Base-by-base conservation (phyloP, 2,113 vertebrate genomes). In the Cochlearius cochlearius region DNA sequence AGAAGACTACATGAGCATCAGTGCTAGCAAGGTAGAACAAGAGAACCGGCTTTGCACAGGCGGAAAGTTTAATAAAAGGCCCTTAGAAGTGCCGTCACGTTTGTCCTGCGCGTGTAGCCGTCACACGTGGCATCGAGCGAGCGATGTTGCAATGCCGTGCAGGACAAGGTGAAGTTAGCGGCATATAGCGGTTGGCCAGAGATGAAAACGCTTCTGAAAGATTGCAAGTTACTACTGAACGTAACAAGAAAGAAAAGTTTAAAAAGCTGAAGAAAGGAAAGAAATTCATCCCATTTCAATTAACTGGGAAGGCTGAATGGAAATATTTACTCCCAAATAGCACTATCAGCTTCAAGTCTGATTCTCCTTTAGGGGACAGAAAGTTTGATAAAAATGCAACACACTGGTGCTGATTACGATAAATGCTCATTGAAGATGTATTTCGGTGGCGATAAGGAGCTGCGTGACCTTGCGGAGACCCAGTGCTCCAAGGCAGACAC, bases 341-440 rank as follows among this genome's bases (percentile, higher is more conserved):
- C 86, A 62, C 92, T 85, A 85, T 91, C 91, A 78, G 56, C 83
- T 91, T 94, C 78, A 39, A 90, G 91, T 67, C 87, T 43, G 45
- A 90, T 88, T 95, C 87, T 86, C 74, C 96, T 97, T 76, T 27
- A 97, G 94, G 92, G 91, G 94, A 92, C 49, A 78, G 86, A 41
- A 92, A 69, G 38, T 94, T 92, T 94, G 92, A 96, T 97, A 91
- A 96, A 95, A 94, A 94, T 18, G 58, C 84, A 92, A 67, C 88
- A 62, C 80, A 39, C 80, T 69, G 62, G 88, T 87, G 91, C 80
- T 50, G 92, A 79, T 94, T 56, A 67, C 1, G 49, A 97, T 94
- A 92, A 96, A 87, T 4, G 38, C 43, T 80, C 91, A 34, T 32
- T 58, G 86, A 85, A 74, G 95, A 64, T 1, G 2, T n/a, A 76